Percentiles rank a stretch among this genome's conserved stretches.
Evolutionary conservation across 1,140 invertebrate genomes (phyloP).

Genomic region (Neuroterus valhalla): DNA sequence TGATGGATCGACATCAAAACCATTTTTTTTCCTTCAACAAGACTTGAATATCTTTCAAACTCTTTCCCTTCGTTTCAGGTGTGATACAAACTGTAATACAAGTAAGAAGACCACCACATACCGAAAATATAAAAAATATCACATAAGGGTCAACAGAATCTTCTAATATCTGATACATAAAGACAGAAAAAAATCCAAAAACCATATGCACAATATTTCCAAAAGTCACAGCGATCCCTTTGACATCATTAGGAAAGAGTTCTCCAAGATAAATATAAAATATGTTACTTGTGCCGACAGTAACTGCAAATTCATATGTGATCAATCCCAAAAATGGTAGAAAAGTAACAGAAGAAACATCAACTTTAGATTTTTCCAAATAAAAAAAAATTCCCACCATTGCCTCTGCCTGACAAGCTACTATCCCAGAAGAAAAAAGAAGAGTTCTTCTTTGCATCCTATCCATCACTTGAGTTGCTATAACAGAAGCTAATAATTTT

Average conservation of each 20-base stretch:
- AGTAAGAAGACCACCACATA: background rate
- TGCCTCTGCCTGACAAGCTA: background rate
- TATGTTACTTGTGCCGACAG: constrained; percentile 3
- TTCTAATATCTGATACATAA: background rate
- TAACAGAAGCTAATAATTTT: background rate
- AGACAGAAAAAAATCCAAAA: background rate
- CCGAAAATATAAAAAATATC: background rate
- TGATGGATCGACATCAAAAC: too few species aligned
- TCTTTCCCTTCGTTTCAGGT: too few species aligned
- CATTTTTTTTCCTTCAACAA: too few species aligned
- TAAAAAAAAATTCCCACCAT: background rate
- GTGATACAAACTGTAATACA: background rate
- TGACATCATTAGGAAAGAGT: background rate
- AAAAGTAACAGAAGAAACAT: background rate
- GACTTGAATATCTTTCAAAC: too few species aligned
- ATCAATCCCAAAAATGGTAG: background rate
- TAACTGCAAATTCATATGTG: background rate
- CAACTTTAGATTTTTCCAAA: background rate
- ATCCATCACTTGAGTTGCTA: background rate
- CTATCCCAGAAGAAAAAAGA: background rate
- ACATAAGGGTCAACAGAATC: background rate
- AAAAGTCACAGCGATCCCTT: background rate
- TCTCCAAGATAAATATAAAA: constrained; percentile 4
- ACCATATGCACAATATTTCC: background rate
- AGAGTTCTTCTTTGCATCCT: background rate